phyloP scores from a whole-genome alignment of 1,140 invertebrate genomes.

The Condylostylus longicornis region DNA sequence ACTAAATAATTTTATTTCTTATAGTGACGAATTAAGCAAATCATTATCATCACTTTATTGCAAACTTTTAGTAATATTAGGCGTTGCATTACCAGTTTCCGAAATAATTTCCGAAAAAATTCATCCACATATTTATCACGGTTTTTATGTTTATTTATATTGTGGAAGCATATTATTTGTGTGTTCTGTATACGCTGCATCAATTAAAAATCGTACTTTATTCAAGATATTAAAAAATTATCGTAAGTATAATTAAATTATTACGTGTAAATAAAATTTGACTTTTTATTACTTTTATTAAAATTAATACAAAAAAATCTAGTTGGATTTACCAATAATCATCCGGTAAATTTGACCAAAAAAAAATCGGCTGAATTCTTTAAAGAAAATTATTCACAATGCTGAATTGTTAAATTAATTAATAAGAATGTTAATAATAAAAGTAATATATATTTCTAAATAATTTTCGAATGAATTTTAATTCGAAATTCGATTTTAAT shows the following conservation, averaged over 20 bases:
- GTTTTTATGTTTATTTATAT: constrained; percentile 72
- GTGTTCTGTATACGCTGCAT: constrained; percentile 53
- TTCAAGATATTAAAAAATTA: constrained; percentile 33
- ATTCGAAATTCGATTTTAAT: too few relatives aligned
- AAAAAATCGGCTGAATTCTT: too few relatives aligned
- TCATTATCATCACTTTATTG: constrained; percentile 56
- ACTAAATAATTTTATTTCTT: constrained; percentile 6
- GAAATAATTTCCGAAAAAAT: constrained; percentile 47
- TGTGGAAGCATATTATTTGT: constrained; percentile 57
- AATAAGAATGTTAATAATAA: too few relatives aligned
- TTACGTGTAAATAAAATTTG: background rate
- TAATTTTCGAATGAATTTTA: too few relatives aligned
- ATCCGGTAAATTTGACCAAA: too few relatives aligned
- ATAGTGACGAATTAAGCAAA: constrained; percentile 33
- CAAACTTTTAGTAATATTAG: constrained; percentile 56
- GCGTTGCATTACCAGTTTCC: constrained; percentile 47
- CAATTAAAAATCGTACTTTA: constrained; percentile 45
- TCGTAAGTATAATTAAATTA: constrained; percentile 21
- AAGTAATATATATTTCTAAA: too few relatives aligned
- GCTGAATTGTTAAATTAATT: too few relatives aligned
- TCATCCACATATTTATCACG: constrained; percentile 46
- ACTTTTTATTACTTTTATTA: too few relatives aligned
- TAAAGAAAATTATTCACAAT: too few relatives aligned
- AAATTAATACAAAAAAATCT: too few relatives aligned
- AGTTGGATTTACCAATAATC: too few relatives aligned